Conservation (phyloP, 2,888 invertebrate genomes). For the Caenorhabditis plicata region DNA sequence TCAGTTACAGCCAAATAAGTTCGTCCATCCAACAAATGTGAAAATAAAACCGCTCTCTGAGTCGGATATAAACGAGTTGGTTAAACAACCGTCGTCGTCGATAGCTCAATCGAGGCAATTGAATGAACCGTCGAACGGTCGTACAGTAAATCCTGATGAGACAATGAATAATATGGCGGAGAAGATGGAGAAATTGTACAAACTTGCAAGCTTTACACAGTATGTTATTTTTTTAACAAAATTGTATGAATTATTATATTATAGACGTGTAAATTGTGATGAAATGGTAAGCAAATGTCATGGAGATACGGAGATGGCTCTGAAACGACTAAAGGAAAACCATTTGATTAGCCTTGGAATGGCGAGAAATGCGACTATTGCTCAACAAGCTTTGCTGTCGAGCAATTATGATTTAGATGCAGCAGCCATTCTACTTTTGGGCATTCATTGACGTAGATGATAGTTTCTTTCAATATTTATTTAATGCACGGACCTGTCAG, state of each 20-base stretch:
- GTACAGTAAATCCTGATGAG: conserved; percentile 6
- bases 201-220: conserved; percentile 44
- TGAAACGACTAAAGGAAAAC: conserved; percentile 41
- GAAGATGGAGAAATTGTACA: conserved; percentile 47
- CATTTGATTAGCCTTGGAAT: conserved; percentile 27
- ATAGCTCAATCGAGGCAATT: not conserved
- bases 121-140: too few species aligned
- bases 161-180: conserved; percentile 24
- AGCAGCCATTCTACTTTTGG: conserved; percentile 22
- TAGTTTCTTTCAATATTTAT: too few species aligned
- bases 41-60: conserved; percentile 11
- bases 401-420: conserved; percentile 21
- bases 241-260: conserved; percentile 5
- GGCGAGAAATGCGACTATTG: not conserved
- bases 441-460: not conserved
- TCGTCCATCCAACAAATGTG: not conserved
- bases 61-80: conserved; percentile 14
- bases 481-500: too few species aligned
- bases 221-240: conserved; percentile 9
- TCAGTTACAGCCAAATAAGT: conserved; percentile 2
- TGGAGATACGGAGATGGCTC: conserved; percentile 38
- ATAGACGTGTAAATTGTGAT: conserved; percentile 41
- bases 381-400: conserved; percentile 12
- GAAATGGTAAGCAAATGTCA: conserved; percentile 35
- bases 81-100: conserved; percentile 6